Base-by-base conservation (phyloP, 2,888 invertebrate species). In the Sphinx pinastri region DNA sequence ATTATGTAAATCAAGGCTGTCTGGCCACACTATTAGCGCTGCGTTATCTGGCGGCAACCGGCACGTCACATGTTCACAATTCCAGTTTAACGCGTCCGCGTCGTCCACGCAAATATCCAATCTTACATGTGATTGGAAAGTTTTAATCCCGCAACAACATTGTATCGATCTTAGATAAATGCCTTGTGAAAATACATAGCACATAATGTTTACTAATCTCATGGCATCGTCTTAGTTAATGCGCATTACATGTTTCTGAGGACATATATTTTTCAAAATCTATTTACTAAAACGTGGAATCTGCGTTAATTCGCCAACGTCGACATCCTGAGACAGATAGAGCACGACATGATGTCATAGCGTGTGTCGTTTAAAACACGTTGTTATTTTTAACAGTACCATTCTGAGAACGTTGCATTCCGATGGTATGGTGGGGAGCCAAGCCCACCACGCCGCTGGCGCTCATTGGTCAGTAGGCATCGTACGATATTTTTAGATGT, bases 341-440 rank as follows among this genome's bases (percentile, higher is more conserved):
- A 16, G 16, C 60, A 19, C 63, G 84, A 84, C 83, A n/a, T n/a
- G 82, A 82, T 79, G 82, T 80, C 80, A 79, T 81, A 85, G 79
- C 85, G 83, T 85, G 84, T 83, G 85, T 84, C 88, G 79, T 83
- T 88, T 85, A 85, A 84, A 88, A 89, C 91, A 89, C 87, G 92
- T 88, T 85, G 92, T 92, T 93, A 93, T 92, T 93, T 93, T 91
- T 92, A 93, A 87, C 91, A 88, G 88, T 88, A 89, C 88, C 88
- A 87, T 88, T 92, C 89, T 88, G 82, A 88, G 87, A 89, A 87
- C 81, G 82, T 85, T 85, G 85, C 93, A 93, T 93, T 91, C 93
- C 92, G 77, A 82, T 78, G 86, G 73, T 79, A 76, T 88, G 84
- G 92, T 89, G 92, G 93, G 92, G 90, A 86, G 94, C 79, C 94